Conservation (phyloP, 2,797 vertebrate species). For the Spinus olivaceus region DNA sequence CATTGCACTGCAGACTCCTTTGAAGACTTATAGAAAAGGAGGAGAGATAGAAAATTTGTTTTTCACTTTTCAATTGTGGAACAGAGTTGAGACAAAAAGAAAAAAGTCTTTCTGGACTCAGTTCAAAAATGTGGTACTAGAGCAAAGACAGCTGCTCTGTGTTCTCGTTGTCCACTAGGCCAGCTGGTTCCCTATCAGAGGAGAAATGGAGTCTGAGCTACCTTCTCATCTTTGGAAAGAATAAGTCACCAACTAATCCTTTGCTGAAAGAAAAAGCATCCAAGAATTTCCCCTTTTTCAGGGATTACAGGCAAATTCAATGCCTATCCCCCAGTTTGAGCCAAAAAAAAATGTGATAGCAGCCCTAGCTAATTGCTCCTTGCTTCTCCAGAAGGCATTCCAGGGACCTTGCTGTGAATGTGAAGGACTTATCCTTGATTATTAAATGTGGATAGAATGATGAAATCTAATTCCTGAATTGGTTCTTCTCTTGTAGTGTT, state of each 20-base stretch:
- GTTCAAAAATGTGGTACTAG: neutral
- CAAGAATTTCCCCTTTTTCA: neutral
- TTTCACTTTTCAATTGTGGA: neutral
- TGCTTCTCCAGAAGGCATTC: neutral
- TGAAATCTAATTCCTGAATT: neutral
- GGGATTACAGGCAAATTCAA: neutral
- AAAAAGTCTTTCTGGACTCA: neutral
- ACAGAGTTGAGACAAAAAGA: neutral
- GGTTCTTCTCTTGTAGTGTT: neutral
- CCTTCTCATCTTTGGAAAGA: neutral
- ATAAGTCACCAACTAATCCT: neutral
- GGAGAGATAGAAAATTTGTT: neutral
- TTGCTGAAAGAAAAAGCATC: neutral
- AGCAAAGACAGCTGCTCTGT: neutral
- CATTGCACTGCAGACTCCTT: neutral
- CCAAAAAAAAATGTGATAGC: neutral
- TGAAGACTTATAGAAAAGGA: neutral
- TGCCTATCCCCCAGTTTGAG: neutral
- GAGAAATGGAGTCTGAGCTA: neutral
- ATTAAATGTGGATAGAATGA: neutral
- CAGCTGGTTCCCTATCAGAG: neutral
- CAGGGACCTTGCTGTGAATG: neutral
- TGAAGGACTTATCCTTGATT: neutral
- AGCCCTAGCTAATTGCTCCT: neutral
- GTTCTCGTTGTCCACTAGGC: neutral